Evolutionary conservation across 2,888 invertebrate species (phyloP), one percentile per base, ranked within the genome.

Genomic region (Leuctra nigra): DNA sequence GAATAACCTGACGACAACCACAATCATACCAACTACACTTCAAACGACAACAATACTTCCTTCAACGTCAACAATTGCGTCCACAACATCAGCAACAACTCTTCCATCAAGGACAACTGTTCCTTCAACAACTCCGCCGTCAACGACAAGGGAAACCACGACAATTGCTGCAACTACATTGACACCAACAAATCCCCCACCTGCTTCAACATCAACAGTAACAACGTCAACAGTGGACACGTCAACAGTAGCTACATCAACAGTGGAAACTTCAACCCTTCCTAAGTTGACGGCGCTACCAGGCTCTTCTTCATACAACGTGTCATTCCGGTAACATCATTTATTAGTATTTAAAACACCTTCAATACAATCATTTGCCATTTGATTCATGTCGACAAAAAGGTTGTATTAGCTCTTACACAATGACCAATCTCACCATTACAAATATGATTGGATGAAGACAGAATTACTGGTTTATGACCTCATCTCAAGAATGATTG

Each of bases 311-410:
- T 16, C 54, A 2, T 58, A 61, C 29, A 56, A 54, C 18, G 54
- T 61, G 1, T 44, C 58, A 6, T 60, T 60, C 50, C 55, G 58
- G 60, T 60, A 58, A n/a, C n/a, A n/a, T n/a, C n/a, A n/a, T n/a
- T n/a, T n/a, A n/a, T n/a, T n/a, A n/a, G n/a, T n/a, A n/a, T n/a
- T n/a, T n/a, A n/a, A n/a, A n/a, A n/a, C n/a, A n/a, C n/a, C n/a
- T n/a, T n/a, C n/a, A n/a, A n/a, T n/a, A n/a, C n/a, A n/a, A n/a
- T n/a, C n/a, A n/a, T n/a, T n/a, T n/a, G n/a, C n/a, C n/a, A n/a
- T n/a, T n/a, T n/a, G n/a, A n/a, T n/a, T n/a, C n/a, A n/a, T n/a
- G n/a, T n/a, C n/a, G n/a, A n/a, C n/a, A n/a, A n/a, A n/a, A n/a
- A n/a, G n/a, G n/a, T n/a, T n/a, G n/a, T n/a, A n/a, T n/a, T n/a